phyloP scores from a whole-genome alignment of 2,113 vertebrate species.

The Mirza zaza region DNA sequence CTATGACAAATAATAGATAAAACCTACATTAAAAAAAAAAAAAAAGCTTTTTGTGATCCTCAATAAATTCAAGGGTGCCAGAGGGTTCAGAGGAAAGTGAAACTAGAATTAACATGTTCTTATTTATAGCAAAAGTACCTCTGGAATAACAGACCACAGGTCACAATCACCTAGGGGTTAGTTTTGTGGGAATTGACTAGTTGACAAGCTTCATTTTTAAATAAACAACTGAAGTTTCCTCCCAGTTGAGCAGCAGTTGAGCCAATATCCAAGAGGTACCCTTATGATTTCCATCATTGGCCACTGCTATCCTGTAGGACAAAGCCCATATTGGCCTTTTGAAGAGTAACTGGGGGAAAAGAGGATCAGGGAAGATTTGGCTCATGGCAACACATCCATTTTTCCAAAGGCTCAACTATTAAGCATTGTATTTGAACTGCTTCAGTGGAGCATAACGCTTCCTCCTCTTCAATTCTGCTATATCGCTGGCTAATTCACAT shows the following conservation, averaged over 20 bases:
- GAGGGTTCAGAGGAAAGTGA: neutral
- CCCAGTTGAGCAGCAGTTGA: neutral
- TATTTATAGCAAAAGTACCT: neutral
- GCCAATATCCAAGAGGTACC: neutral
- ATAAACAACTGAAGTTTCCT: neutral
- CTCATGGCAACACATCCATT: neutral
- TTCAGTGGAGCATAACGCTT: neutral
- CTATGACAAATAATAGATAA: neutral
- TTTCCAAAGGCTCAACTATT: neutral
- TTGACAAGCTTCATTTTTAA: neutral
- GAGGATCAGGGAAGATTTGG: neutral
- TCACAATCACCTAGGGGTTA: accelerated
- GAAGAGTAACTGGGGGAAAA: neutral
- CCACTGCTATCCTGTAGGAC: neutral
- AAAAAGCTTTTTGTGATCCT: neutral
- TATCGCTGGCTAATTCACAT: neutral
- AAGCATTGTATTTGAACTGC: neutral
- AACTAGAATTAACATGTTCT: neutral
- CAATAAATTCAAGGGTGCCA: neutral
- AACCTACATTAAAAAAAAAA: neutral
- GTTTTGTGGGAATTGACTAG: neutral
- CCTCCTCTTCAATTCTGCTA: neutral
- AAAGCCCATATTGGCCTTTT: neutral
- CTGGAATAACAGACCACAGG: neutral
- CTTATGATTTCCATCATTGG: neutral